Conservation (phyloP, 2,888 invertebrate genomes). For the Xanthia togata region DNA sequence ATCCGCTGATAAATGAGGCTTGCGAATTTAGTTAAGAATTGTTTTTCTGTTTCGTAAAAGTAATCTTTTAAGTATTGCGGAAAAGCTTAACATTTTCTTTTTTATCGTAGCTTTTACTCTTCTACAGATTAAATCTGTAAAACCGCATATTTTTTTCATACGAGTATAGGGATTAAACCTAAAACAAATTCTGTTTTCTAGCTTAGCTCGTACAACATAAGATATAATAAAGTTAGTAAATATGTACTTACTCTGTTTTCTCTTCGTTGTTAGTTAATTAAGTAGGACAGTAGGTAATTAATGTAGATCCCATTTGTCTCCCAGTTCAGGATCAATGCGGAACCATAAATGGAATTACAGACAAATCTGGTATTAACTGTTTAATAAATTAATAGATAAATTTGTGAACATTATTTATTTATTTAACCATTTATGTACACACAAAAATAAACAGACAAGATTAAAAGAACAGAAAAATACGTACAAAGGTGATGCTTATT, state of each 20-base stretch:
- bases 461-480: too few species aligned
- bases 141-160: neutral
- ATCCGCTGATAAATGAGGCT: constrained; percentile 25
- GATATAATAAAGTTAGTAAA: neutral
- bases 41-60: constrained; percentile 9
- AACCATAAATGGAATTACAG: neutral
- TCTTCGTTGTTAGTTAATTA: constrained; percentile 2
- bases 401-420: constrained; percentile 12
- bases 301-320: constrained; percentile 9
- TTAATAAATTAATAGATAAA: constrained; percentile 4
- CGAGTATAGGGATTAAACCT: neutral
- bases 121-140: neutral
- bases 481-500: too few species aligned
- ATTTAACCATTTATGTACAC: too few species aligned
- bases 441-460: too few species aligned
- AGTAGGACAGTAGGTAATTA: constrained; percentile 1
- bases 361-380: constrained; percentile 12
- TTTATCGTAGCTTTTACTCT: neutral
- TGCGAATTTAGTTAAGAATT: neutral
- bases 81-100: constrained; percentile 10
- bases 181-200: neutral
- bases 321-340: constrained; percentile 8
- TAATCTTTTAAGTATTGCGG: constrained; percentile 24
- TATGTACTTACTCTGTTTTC: constrained; percentile 1
- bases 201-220: neutral